Conservation (phyloP, 2,113 vertebrate species). For the Gadus macrocephalus region DNA sequence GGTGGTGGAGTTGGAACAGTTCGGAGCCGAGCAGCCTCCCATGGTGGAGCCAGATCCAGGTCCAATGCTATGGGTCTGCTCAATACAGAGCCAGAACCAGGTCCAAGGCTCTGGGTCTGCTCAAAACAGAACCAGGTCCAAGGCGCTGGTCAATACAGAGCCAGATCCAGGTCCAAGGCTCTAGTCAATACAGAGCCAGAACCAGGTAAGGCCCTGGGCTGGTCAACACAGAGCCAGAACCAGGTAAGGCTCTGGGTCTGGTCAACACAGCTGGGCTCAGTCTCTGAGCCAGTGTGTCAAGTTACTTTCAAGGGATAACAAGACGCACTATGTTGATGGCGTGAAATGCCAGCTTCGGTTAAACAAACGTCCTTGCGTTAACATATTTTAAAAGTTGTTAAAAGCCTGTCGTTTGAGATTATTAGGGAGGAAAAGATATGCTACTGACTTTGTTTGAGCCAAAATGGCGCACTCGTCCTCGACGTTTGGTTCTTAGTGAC, state of each 20-base stretch:
- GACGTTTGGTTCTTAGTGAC: slow-evolving; percentile 31
- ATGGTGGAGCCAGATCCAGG: slow-evolving; percentile 39
- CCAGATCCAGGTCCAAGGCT: too few species aligned
- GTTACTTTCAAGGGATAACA: too few species aligned
- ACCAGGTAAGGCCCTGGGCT: too few species aligned
- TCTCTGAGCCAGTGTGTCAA: too few species aligned
- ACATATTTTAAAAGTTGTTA: too few species aligned
- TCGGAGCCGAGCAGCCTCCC: slow-evolving; percentile 78
- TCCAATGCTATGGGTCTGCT: slow-evolving; percentile 21
- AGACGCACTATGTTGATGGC: too few species aligned
- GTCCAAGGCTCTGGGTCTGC: slow-evolving; percentile 2
- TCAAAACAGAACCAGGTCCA: too few species aligned
- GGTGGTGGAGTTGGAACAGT: slow-evolving; percentile 76
- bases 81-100: not conserved
- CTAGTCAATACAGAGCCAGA: not conserved
- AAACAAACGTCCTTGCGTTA: not conserved
- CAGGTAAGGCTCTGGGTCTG: slow-evolving; percentile 13
- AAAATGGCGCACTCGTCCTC: slow-evolving; percentile 70
- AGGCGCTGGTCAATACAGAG: not conserved
- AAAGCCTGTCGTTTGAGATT: not conserved
- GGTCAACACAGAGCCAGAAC: not conserved
- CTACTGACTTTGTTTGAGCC: slow-evolving; percentile 76
- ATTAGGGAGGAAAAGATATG: slow-evolving; percentile 28
- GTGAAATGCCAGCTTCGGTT: too few species aligned
- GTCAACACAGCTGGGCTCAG: too few species aligned